Conservation (phyloP, 2,888 invertebrate species). For the Diloba caeruleocephala region DNA sequence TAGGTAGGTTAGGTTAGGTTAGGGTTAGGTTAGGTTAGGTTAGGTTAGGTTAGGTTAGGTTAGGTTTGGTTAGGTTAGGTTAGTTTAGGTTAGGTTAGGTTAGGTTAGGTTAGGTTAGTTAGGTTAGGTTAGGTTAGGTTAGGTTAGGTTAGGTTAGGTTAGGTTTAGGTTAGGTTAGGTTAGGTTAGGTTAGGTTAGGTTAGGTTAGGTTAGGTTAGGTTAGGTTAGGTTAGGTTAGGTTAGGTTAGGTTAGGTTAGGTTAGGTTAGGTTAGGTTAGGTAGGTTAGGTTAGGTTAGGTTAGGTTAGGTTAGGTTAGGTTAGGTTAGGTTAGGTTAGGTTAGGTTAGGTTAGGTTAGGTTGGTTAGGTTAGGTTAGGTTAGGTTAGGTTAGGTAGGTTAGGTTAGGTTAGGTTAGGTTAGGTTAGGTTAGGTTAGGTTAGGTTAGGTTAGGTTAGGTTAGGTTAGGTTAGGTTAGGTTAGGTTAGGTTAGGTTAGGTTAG, state of each 20-base stretch:
- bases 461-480: constrained; percentile 43
- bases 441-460: constrained; percentile 29
- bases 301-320: constrained; percentile 38
- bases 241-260: constrained; percentile 27
- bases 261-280: constrained; percentile 33
- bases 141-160: constrained; percentile 34
- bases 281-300: constrained; percentile 29
- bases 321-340: constrained; percentile 38
- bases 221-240: constrained; percentile 28
- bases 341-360: constrained; percentile 38
- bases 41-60: constrained; percentile 41
- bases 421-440: constrained; percentile 34
- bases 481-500: constrained; percentile 38
- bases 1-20: constrained; percentile 29
- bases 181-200: constrained; percentile 30
- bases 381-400: constrained; percentile 35
- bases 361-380: no score
- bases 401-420: constrained; percentile 4
- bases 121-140: constrained; percentile 1
- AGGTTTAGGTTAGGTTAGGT: constrained; percentile 34
- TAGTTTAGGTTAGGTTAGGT: no score
- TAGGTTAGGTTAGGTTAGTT: constrained; percentile 38
- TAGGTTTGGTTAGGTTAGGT: constrained; percentile 40
- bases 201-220: constrained; percentile 33
- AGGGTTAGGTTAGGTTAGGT: constrained; percentile 38